A percentile compares a stretch with the other conserved stretches of the same genome.
Conservation (phyloP, 2,888 invertebrate genomes). For the Apantesis nais region DNA sequence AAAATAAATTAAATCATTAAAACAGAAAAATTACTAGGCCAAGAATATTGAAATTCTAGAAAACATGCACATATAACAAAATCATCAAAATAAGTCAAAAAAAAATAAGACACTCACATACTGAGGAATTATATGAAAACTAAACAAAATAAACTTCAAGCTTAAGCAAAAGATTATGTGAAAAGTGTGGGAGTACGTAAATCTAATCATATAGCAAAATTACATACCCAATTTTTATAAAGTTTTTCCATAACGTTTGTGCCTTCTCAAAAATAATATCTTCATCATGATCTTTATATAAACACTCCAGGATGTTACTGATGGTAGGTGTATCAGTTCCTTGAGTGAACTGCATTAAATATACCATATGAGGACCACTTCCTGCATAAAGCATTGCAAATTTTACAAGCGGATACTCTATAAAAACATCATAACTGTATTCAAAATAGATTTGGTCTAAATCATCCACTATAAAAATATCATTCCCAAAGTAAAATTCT, state of each 20-base stretch:
- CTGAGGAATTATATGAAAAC: not conserved
- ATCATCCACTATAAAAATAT: constrained; percentile 29
- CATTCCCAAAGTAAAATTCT: constrained; percentile 66
- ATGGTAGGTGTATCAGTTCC: constrained; percentile 20
- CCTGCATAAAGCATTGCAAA: constrained; percentile 62
- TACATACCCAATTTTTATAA: constrained; percentile 68
- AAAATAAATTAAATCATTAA: no score
- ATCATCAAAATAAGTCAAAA: no score
- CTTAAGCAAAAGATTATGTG: not conserved
- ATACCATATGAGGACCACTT: constrained; percentile 59
- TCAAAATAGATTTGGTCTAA: constrained; percentile 56
- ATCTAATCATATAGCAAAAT: not conserved
- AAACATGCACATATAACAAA: no score
- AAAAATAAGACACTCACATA: no score
- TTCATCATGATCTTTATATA: constrained; percentile 52
- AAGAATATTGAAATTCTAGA: no score
- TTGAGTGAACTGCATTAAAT: constrained; percentile 63
- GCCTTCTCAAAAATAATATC: constrained; percentile 54
- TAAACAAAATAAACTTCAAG: not conserved
- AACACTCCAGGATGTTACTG: constrained; percentile 52
- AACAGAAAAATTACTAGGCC: no score
- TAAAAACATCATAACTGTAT: constrained; percentile 68
- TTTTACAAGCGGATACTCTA: constrained; percentile 69
- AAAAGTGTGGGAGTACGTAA: not conserved
- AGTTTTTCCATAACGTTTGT: constrained; percentile 64